Base-by-base conservation (phyloP, 2,888 invertebrate genomes). In the Megaustenia siamemsis region DNA sequence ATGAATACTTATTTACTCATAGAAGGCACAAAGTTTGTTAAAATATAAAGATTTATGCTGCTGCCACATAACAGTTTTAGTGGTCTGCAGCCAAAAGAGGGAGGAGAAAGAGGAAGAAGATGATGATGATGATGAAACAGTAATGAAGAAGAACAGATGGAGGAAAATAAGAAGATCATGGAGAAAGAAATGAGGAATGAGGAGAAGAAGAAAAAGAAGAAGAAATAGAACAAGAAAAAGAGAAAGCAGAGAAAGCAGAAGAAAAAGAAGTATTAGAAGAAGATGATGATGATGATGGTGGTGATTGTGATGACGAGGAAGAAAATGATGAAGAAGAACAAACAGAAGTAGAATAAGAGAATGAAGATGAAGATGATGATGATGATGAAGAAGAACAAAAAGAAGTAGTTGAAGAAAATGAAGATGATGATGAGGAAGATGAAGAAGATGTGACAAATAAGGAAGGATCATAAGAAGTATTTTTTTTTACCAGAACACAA, bases 141-240 rank as follows among this genome's bases (percentile, higher is more conserved):
- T 15, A n/a, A n/a, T n/a, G n/a, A n/a, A n/a, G n/a, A n/a, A n/a
- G n/a, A 49, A 49, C 10, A 49, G 15, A 49, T 10, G 15, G 49
- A 10, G 15, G 49, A 21, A 69, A 69, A 69, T 4, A 40, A 28
- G 32, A 69, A 69, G 24, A 69, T 32, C 21, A 69, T 21, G 32
- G 4, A 38, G 35, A 15, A 69, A 18, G 24, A 35, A 15, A 69
- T 32, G 35, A 40, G 18, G 69, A 15, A 38, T 6, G 32, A 69
- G 8, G 32, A 15, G 40, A 69, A 69, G 24, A 60, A 60, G 60
- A 15, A 60, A 24, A 60, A 15, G 12, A 60, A 15, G 15, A 38
- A 69, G 32, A 69, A 69, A 35, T 15, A 69, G 40, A 69, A 40
- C 15, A 69, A 69, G 69, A 69, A 69, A 5, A 32, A 66, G 32